Conservation (phyloP, 2,113 vertebrate genomes). For the Phrynosoma blainvillii region DNA sequence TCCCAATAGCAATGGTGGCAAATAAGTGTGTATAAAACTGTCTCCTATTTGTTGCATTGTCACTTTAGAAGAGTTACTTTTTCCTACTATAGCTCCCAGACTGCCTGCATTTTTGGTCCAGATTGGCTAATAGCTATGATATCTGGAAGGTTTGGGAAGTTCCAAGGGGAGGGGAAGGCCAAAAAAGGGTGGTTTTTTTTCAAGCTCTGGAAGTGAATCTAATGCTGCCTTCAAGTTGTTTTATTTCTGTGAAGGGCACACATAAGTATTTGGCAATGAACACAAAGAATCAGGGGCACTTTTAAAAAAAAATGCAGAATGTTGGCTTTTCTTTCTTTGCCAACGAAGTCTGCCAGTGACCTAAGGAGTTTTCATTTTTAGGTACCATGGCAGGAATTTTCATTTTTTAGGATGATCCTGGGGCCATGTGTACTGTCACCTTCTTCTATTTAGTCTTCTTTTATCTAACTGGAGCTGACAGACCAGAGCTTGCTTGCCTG, state of each 20-base stretch:
- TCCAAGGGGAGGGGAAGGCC: neutral
- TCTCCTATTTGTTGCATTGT: neutral
- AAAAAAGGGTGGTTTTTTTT: neutral
- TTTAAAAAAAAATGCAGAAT: slow-evolving; percentile 14
- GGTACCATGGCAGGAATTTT: slow-evolving; percentile 5
- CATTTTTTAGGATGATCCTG: slow-evolving; percentile 7
- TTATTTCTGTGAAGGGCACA: slow-evolving; percentile 11
- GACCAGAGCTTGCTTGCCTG: slow-evolving; percentile 31
- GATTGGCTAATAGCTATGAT: no score
- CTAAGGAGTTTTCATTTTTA: slow-evolving; percentile 18
- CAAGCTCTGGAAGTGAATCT: neutral
- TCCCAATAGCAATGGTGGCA: no score
- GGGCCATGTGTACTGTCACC: slow-evolving; percentile 21
- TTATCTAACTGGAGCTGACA: slow-evolving; percentile 33
- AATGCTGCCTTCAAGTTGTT: neutral
- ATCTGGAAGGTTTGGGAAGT: neutral
- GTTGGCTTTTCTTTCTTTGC: slow-evolving; percentile 32
- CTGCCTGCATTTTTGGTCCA: no score
- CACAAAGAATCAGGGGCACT: neutral
- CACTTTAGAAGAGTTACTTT: no score
- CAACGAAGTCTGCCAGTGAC: slow-evolving; percentile 7
- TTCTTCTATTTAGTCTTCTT: slow-evolving; percentile 31
- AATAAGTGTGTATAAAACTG: neutral
- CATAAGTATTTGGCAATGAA: neutral
- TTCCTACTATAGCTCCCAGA: neutral